Evolutionary conservation across 64 coral and sea anemone species (phyloP).

Genomic region (Pocillopora damicornis): DNA sequence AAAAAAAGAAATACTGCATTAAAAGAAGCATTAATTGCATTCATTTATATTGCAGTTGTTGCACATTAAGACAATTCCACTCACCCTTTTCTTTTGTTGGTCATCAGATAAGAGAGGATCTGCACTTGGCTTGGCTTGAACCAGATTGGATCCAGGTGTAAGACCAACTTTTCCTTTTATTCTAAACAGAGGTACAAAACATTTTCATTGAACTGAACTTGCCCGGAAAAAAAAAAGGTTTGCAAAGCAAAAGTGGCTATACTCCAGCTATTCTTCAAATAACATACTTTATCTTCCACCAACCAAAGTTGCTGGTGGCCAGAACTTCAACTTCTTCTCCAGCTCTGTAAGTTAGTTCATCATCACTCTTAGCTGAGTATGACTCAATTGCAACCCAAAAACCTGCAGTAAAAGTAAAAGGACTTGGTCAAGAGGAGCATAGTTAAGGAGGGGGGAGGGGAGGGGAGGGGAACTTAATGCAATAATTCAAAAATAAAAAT

Average conservation of each 20-base stretch:
- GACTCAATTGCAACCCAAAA: constrained; percentile 58
- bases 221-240: not conserved
- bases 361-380: constrained; percentile 76
- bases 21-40: too few species aligned
- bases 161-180: constrained; percentile 48
- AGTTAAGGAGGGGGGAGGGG: too few species aligned
- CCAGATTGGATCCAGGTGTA: constrained; percentile 59
- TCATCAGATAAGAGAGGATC: constrained; percentile 8
- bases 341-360: constrained; percentile 73
- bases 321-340: constrained; percentile 77
- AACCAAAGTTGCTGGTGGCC: constrained; percentile 85
- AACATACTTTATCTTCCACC: constrained; percentile 93
- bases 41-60: not conserved
- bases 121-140: constrained; percentile 21
- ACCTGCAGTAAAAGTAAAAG: constrained; percentile 15
- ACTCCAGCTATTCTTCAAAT: too few species aligned
- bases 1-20: too few species aligned
- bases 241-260: not conserved
- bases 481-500: too few species aligned
- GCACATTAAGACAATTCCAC: not conserved
- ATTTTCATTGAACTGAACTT: not conserved
- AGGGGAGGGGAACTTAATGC: too few species aligned
- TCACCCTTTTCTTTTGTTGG: constrained; percentile 23
- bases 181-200: constrained; percentile 1
- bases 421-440: not conserved